phyloP scores from a whole-genome alignment of 2,113 vertebrate genomes.

The Microtus oregoni region DNA sequence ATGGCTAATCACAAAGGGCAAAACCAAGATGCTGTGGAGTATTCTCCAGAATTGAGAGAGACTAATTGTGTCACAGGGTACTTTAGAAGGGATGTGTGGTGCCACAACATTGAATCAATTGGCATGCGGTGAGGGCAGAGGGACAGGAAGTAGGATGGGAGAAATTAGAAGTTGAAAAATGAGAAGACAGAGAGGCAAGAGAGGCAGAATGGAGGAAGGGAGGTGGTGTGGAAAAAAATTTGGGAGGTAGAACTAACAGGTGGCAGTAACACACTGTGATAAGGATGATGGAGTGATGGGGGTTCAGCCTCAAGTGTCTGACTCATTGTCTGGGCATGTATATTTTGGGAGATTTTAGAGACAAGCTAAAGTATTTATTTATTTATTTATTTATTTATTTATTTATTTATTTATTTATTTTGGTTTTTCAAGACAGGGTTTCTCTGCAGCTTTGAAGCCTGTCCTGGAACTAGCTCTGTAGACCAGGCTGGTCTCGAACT shows the following conservation, averaged over 20 bases:
- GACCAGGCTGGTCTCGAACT: too few relatives aligned
- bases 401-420: too few relatives aligned
- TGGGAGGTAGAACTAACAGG: slow-evolving; percentile 4
- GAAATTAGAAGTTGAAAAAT: slow-evolving; percentile 14
- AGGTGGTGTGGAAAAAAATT: not conserved
- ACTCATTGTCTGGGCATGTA: not conserved
- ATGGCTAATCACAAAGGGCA: not conserved
- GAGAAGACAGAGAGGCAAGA: slow-evolving; percentile 45
- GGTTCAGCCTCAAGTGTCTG: not conserved
- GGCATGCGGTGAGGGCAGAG: not conserved
- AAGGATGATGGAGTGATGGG: not conserved
- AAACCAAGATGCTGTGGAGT: not conserved
- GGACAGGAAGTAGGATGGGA: not conserved
- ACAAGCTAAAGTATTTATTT: not conserved
- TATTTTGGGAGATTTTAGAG: not conserved
- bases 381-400: too few relatives aligned
- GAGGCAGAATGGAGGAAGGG: not conserved
- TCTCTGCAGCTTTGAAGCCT: too few relatives aligned
- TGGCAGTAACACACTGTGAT: not conserved
- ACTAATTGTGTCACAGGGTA: not conserved
- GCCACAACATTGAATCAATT: not conserved
- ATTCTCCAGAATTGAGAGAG: not conserved
- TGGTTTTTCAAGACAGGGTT: too few relatives aligned
- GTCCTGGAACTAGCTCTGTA: too few relatives aligned
- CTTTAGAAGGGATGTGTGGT: not conserved